Percentiles rank a stretch among this genome's conserved stretches.
phyloP scores from a whole-genome alignment of 2,113 vertebrate species.

The Oxyruncus cristatus region DNA sequence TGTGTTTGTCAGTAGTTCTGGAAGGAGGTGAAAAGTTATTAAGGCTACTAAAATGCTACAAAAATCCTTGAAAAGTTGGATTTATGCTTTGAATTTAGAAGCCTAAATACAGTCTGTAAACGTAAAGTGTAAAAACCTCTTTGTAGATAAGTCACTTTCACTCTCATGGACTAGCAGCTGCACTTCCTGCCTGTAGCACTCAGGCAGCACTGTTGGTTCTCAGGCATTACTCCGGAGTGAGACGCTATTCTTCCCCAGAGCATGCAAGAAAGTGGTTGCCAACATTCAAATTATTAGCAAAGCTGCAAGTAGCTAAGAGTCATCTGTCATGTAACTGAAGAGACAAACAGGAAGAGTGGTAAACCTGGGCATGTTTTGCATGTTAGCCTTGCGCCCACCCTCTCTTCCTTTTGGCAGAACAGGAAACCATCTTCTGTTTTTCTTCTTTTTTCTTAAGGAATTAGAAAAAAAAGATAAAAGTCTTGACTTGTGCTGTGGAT shows the following conservation, averaged over 20 bases:
- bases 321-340: conserved; percentile 35
- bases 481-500: not conserved
- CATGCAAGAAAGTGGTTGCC: not conserved
- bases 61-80: not conserved
- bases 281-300: conserved; percentile 17
- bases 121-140: not conserved
- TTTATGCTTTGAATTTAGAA: not conserved
- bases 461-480: conserved; percentile 27
- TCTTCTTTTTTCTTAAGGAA: conserved; percentile 49
- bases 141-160: not conserved
- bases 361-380: conserved; percentile 26
- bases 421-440: conserved; percentile 59
- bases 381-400: conserved; percentile 21
- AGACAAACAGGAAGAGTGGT: conserved; percentile 63
- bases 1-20: not conserved
- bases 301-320: conserved; percentile 27
- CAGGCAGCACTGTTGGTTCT: not conserved
- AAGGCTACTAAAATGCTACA: not conserved
- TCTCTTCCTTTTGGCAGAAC: conserved; percentile 56
- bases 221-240: not conserved
- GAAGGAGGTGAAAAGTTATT: not conserved
- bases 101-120: not conserved
- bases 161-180: not conserved
- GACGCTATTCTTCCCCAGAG: not conserved
- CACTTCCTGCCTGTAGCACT: not conserved